A percentile compares a stretch with the other conserved stretches of the same genome.
Evolutionary conservation across 2,888 invertebrate genomes (phyloP).

Genomic region (Agrotis ipsilon): DNA sequence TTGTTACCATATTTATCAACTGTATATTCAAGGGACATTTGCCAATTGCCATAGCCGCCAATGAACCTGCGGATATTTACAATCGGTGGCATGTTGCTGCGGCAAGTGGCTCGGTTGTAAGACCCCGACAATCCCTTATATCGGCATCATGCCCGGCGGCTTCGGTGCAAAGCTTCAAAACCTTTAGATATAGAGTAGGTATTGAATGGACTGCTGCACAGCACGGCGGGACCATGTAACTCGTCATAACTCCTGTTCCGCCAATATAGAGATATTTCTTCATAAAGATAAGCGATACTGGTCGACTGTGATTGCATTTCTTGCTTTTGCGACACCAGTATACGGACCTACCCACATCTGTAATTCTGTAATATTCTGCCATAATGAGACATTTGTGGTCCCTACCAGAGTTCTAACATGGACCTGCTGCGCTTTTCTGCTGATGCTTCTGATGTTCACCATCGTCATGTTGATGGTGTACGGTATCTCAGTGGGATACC

Average conservation of each 20-base stretch:
- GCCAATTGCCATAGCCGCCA: too few species aligned
- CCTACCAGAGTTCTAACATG: conserved; percentile 81
- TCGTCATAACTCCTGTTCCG: background rate
- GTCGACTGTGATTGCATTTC: background rate
- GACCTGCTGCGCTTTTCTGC: conserved; percentile 84
- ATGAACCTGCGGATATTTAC: too few species aligned
- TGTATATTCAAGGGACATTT: background rate
- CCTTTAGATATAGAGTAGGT: too few species aligned
- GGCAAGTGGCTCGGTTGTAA: too few species aligned
- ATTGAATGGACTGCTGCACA: too few species aligned
- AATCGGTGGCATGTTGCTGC: too few species aligned
- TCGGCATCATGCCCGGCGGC: too few species aligned
- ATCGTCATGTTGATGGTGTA: conserved; percentile 83
- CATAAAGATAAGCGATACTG: background rate
- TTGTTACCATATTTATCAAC: background rate
- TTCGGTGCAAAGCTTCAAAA: too few species aligned
- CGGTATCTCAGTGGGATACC: conserved; percentile 87
- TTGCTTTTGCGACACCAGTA: background rate
- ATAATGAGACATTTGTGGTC: background rate
- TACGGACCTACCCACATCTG: background rate
- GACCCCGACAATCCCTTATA: too few species aligned
- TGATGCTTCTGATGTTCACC: conserved; percentile 82
- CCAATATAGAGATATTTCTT: too few species aligned
- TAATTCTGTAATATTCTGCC: too few species aligned
- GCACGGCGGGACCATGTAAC: background rate